Conservation (phyloP, 2,797 vertebrate genomes). For the Pseudotriccus pelzelni region DNA sequence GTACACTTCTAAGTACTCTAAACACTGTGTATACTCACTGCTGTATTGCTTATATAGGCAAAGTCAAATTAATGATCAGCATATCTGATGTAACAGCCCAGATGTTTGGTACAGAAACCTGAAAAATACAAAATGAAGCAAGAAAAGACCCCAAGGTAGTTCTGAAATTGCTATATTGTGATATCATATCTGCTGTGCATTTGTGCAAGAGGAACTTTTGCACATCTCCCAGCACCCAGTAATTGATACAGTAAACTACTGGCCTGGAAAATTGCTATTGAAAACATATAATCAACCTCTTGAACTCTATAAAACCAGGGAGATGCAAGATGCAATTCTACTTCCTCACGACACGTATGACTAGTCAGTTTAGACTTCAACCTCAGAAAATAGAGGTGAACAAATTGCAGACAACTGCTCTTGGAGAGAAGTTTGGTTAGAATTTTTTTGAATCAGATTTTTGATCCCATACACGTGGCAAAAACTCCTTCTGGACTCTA, state of each 20-base stretch:
- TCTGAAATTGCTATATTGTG: not conserved
- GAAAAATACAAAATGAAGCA: not conserved
- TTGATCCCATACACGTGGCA: not conserved
- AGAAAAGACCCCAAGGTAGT: not conserved
- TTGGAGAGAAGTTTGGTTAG: not conserved
- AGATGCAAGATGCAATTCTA: not conserved
- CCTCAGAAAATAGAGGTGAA: not conserved
- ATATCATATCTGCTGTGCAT: not conserved
- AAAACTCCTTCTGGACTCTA: not conserved
- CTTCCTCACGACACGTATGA: not conserved
- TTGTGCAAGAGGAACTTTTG: not conserved
- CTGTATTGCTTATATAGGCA: not conserved
- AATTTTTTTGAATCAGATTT: not conserved
- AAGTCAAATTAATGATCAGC: not conserved
- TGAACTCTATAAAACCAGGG: slow-evolving; percentile 1
- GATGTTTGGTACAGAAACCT: not conserved
- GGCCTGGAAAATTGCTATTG: slow-evolving; percentile 55
- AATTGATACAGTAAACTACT: not conserved
- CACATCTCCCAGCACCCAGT: not conserved
- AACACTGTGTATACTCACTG: not conserved
- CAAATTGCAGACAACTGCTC: not conserved
- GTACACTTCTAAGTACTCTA: not conserved
- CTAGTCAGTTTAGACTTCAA: not conserved
- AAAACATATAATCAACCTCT: slow-evolving; percentile 42
- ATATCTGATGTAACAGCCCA: not conserved